Percentiles rank a stretch among this genome's conserved stretches.
Conservation (phyloP, 2,113 vertebrate genomes). For the Tylochromis polylepis region DNA sequence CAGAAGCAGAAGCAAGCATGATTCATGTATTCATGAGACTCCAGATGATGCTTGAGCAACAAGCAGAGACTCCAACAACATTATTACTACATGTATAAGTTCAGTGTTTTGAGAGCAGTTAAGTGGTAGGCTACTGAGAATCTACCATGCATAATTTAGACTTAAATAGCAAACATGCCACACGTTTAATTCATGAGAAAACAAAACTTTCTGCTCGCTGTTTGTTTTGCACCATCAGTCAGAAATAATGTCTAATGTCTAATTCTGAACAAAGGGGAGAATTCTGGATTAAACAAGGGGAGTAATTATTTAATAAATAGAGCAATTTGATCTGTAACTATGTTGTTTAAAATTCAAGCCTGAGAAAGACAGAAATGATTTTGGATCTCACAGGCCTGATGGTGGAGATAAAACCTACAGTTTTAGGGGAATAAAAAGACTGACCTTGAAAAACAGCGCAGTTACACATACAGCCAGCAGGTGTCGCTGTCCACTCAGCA, state of each 20-base stretch:
- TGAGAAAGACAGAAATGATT: not conserved
- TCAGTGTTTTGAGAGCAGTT: not conserved
- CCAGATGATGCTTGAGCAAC: not conserved
- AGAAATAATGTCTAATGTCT: not conserved
- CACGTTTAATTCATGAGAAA: not conserved
- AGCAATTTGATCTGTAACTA: not conserved
- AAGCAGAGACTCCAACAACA: not conserved
- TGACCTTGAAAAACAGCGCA: not conserved
- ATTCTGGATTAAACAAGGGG: not conserved
- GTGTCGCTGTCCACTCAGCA: not conserved
- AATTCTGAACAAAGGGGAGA: too few relatives aligned
- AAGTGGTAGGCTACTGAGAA: not conserved
- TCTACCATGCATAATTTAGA: not conserved
- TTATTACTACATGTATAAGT: not conserved
- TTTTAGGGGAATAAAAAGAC: not conserved
- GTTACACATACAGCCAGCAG: constrained; percentile 18
- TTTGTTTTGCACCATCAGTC: not conserved
- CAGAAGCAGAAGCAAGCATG: not conserved
- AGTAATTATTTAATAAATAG: not conserved
- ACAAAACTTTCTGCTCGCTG: not conserved
- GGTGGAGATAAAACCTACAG: not conserved
- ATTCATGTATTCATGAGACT: not conserved
- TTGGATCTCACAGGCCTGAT: not conserved
- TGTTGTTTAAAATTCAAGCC: not conserved
- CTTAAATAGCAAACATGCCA: not conserved